These are phyloP conservation scores for Perithous albicinctus DNA, from an alignment of 2,888 invertebrate species.

Conservation along the genomic window DNA sequence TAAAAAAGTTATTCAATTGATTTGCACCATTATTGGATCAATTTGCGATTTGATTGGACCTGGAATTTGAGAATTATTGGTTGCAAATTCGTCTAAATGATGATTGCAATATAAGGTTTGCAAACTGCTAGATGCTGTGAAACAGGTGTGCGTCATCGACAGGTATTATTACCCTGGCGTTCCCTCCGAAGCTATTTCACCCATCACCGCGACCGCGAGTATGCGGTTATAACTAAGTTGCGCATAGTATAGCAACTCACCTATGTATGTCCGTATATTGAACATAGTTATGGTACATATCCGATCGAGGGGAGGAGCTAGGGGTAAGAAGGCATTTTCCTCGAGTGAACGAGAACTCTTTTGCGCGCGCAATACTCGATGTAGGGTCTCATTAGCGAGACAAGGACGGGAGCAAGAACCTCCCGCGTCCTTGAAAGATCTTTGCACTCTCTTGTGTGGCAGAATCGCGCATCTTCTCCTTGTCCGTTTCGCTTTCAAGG, in stretches of 20 bases:
- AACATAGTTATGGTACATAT: constrained; percentile 16
- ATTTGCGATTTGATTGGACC: too few species aligned
- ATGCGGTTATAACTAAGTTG: background rate
- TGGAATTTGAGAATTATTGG: background rate
- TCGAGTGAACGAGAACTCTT: background rate
- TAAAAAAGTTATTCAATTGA: too few species aligned
- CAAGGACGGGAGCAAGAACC: constrained; percentile 78
- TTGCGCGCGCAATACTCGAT: constrained; percentile 48
- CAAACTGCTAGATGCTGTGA: background rate
- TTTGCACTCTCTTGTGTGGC: constrained; percentile 79
- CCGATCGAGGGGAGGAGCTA: constrained; percentile 34
- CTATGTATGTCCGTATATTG: background rate
- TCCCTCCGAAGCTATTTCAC: constrained; percentile 28
- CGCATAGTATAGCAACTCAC: constrained; percentile 2
- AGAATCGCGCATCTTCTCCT: constrained; percentile 67
- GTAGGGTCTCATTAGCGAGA: constrained; percentile 80
- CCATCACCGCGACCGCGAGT: constrained; percentile 1
- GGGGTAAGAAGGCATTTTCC: background rate
- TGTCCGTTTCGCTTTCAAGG: constrained; percentile 77
- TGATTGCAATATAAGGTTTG: background rate
- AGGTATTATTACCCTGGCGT: constrained; percentile 21
- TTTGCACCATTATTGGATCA: too few species aligned
- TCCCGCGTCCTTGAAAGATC: constrained; percentile 82
- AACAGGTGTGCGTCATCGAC: constrained; percentile 38
- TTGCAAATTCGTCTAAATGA: background rate